A percentile compares a stretch with the other conserved stretches of the same genome.
phyloP scores from a whole-genome alignment of 2,888 invertebrate species.

The Tryphoninae sp. region DNA sequence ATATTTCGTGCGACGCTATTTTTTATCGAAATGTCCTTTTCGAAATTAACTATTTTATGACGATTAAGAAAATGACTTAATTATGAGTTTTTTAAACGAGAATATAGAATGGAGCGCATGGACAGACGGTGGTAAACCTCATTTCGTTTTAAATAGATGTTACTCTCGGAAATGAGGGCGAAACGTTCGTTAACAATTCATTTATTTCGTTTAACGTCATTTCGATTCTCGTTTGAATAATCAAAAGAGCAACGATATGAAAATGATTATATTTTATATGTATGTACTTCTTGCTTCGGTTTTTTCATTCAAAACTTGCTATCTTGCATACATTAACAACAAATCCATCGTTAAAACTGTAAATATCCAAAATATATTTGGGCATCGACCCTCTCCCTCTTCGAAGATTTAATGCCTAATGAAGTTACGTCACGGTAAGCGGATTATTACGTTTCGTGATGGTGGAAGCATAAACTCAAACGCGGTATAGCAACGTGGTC shows the following conservation, averaged over 20 bases:
- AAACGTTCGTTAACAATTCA: not conserved
- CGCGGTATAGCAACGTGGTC: constrained; percentile 10
- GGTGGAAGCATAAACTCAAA: not conserved
- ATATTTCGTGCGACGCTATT: too few species aligned
- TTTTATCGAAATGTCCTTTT: too few species aligned
- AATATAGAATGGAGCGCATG: not conserved
- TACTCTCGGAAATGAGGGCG: not conserved
- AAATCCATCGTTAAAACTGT: not conserved
- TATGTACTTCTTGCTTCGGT: too few species aligned
- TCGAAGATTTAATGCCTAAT: constrained; percentile 74
- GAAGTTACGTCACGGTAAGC: constrained; percentile 73
- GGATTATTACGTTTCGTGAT: constrained; percentile 72
- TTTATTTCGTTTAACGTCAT: not conserved
- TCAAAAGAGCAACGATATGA: not conserved
- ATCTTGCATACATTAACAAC: not conserved
- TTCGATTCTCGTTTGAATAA: not conserved
- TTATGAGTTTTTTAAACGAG: not conserved
- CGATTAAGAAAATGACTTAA: too few species aligned
- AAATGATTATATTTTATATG: not conserved
- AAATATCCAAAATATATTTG: not conserved
- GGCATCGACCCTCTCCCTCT: constrained; percentile 51
- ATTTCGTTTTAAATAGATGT: not conserved
- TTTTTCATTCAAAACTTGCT: not conserved
- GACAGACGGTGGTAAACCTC: not conserved
- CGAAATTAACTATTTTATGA: too few species aligned